phyloP scores from a whole-genome alignment of 2,888 invertebrate species.

The Ichneumon xanthorius region DNA sequence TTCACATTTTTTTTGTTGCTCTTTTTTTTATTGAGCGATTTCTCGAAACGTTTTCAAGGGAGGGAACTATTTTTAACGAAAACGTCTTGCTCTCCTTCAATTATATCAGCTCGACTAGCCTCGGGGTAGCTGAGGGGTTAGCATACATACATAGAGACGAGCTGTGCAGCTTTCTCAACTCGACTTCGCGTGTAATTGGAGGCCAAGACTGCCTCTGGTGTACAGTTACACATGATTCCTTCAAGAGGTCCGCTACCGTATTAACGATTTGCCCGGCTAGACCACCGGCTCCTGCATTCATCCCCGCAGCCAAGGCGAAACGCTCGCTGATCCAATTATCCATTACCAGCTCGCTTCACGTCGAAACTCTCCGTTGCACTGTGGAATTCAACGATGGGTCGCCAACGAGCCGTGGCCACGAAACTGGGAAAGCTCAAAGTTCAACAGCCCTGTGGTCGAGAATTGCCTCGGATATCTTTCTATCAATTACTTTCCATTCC shows the following conservation, averaged over 20 bases:
- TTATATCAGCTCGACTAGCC: background rate
- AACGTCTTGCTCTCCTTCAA: background rate
- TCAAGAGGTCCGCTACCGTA: slow-evolving; percentile 53
- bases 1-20: too few species aligned
- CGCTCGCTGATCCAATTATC: slow-evolving; percentile 74
- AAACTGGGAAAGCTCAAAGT: background rate
- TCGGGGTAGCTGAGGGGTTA: background rate
- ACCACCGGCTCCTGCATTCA: slow-evolving; percentile 24
- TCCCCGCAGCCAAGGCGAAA: slow-evolving; percentile 54
- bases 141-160: background rate
- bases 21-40: too few species aligned
- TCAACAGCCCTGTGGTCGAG: background rate
- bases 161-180: slow-evolving; percentile 22
- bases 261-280: slow-evolving; percentile 66
- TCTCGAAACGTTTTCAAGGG: background rate
- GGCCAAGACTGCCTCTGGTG: slow-evolving; percentile 18
- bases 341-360: slow-evolving; percentile 57
- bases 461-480: slow-evolving; percentile 12
- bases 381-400: slow-evolving; percentile 57
- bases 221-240: slow-evolving; percentile 33
- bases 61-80: background rate
- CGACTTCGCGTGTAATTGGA: slow-evolving; percentile 33
- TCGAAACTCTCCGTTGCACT: slow-evolving; percentile 69
- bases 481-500: slow-evolving; percentile 57
- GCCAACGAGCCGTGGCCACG: slow-evolving; percentile 47